Evolutionary conservation across 2,113 vertebrate genomes (phyloP), one percentile per base, ranked within the genome.

Genomic region (Columbina picui): DNA sequence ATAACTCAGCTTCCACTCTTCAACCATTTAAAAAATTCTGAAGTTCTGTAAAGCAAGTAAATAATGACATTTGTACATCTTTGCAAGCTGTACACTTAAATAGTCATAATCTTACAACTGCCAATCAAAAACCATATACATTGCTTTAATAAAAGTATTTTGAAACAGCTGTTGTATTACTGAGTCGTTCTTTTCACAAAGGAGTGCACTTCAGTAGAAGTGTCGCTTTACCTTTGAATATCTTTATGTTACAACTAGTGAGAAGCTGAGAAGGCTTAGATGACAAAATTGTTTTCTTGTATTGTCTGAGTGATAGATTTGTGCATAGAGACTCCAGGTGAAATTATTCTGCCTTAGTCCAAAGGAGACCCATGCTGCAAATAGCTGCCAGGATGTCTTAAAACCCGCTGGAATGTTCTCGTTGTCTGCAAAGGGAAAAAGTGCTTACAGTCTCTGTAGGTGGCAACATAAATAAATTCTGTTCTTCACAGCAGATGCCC

Each of bases 121-220:
- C 61, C 73, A 25, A 1, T 29, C 17, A 49, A 63, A 73, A 83
- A 21, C 70, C 14, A 12, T 53, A 10, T 53, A 11, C 0, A 0
- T 36, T 0, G 0, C 8, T 83, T 56, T 53, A 79, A 39, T 83
- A 73, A 84, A 90, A 38, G 17, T n/a, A 4, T 3, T 84, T 84
- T 94, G n/a, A 59, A 75, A 21, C 7, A 50, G 23, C 13, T 2
- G 3, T 32, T 59, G 9, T 50, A 12, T 45, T 87, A 25, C 29
- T 18, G 47, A 45, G 64, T 65, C 11, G 1, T 38, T 12, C 13
- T 55, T 57, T 39, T 16, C 5, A 17, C 36, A 25, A 7, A 39
- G 29, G 21, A 10, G 25, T 6, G 23, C 13, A 29, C 16, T 63
- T 56, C 20, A 34, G 26, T 41, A 27, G 22, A 88, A 53, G 3